Evolutionary conservation across 53 echinoderm and acorn worm genomes (phyloP), one percentile per base, ranked within the genome.

Genomic region (Echinometra lucunter): DNA sequence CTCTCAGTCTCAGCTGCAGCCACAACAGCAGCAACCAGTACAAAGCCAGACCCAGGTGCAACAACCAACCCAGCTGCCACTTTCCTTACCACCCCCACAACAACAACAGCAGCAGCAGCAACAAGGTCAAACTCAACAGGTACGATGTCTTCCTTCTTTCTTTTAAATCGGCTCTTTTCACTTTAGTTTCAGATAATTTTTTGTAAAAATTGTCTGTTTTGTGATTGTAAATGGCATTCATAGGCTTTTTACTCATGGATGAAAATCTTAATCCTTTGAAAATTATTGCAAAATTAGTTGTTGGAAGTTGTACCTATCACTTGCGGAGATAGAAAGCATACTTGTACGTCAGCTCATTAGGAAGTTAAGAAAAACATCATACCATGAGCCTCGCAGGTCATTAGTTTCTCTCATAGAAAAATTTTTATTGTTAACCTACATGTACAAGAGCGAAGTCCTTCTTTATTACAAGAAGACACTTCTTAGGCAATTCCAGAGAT

Each of bases 41-140:
- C 83, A 82, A 93, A 78, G 57, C 21, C 92, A 95, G 66, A n/a
- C 67, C 15, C 95, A 95, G 47, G 69, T 37, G 91, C 95, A 89
- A 53, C 93, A 74, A 35, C 83, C 95, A 70, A 37, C 69, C 45
- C 95, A 95, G 90, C 90, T 91, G 21, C 92, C 92, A 55, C 57
- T 78, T 1, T 92, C 92, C 66, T 74, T 91, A 49, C 95, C 83
- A 49, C 67, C 91, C 19, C 82, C 66, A 30, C 94, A 78, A 53
- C 90, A 74, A 66, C 95, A 95, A 30, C 96, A 96, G 56, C 96
- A 96, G 21, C 90, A 90, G 66, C 60, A 91, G 66, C 66, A 96
- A 57, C 92, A 92, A 75, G 37, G 12, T 45, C 74, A 92, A 53
- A 67, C 92, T n/a, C 96, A 96, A 92, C 92, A 92, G 92, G 92